Evolutionary conservation across 2,888 invertebrate genomes (phyloP), one percentile per base, ranked within the genome.

Genomic region (Lasioglossum figueresi): DNA sequence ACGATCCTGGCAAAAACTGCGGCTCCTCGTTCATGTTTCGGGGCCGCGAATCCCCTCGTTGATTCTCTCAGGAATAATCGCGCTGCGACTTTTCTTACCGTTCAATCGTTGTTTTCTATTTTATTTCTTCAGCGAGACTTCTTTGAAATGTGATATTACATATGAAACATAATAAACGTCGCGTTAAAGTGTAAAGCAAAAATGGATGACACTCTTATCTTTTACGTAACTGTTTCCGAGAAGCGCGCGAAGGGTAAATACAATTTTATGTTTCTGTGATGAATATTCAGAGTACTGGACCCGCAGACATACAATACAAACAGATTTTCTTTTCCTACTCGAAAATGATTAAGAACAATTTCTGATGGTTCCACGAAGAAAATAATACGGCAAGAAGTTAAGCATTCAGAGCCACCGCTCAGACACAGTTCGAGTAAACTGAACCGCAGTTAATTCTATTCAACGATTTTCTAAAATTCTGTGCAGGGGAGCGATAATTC

Each of bases 1-100:
- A 88, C 88, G 84, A 80, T 80, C 82, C 80, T 40, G 78, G 63
- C 78, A 8, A 86, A 68, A 86, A 59, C 80, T 83, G 76, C 48
- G 82, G 34, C 23, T 43, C 56, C 43, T 79, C 82, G 56, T n/a
- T 79, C 48, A 12, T 63, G 68, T 43, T n/a, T 31, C 73, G 59
- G 40, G 40, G 59, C 73, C 70, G 70, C 78, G 78, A 84, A 84
- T 79, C 31, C 71, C 71, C 84, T 43, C 63, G 70, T 19, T 23
- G 66, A 76, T 79, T 48, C 68, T 4, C n/a, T 14, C 48, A 8
- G 40, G 16, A 14, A 14, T 66, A 45, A 37, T 82, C 56, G 48
- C 4, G 16, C 27, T 12, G 27, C 27, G 43, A 40, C 48, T 75
- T 56, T 43, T 45, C 34, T 76, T 27, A 14, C 12, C 40, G n/a